phyloP scores from a whole-genome alignment of 2,113 vertebrate genomes.

The Dasyprocta punctata region DNA sequence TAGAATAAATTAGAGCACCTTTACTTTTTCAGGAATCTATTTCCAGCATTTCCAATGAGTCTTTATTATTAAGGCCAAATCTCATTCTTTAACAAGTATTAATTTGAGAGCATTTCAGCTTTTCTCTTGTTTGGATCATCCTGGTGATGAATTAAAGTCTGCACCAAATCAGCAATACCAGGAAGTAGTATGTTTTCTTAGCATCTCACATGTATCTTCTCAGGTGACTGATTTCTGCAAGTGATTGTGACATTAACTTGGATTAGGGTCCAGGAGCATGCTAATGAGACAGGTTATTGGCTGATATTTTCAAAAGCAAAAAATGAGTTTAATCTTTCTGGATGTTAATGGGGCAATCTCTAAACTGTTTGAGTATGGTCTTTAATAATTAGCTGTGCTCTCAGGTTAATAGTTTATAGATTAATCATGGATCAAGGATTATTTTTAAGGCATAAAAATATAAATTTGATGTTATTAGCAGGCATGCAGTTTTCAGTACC shows the following conservation, averaged over 20 bases:
- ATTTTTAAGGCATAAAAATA: slow-evolving; percentile 10
- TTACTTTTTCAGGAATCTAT: neutral
- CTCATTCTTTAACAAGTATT: neutral
- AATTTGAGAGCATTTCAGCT: neutral
- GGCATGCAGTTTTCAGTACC: neutral
- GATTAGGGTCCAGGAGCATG: neutral
- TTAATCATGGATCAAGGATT: neutral
- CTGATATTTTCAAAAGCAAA: slow-evolving; percentile 9
- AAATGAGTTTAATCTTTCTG: neutral
- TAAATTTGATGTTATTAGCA: slow-evolving; percentile 10
- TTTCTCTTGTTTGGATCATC: neutral
- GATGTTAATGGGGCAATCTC: neutral
- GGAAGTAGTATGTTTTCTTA: neutral
- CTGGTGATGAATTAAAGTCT: neutral
- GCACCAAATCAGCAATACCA: neutral
- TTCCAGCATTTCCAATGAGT: neutral
- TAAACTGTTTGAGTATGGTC: slow-evolving; percentile 23
- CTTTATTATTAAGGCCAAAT: neutral
- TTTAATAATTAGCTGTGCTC: neutral
- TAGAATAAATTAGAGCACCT: neutral
- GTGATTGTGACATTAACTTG: slow-evolving; percentile 4
- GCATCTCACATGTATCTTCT: neutral
- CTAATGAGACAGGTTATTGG: slow-evolving; percentile 4
- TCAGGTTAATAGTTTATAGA: neutral
- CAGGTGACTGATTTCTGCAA: neutral